Base-by-base conservation (phyloP, 2,888 invertebrate genomes). In the Parnassius mnemosyne region DNA sequence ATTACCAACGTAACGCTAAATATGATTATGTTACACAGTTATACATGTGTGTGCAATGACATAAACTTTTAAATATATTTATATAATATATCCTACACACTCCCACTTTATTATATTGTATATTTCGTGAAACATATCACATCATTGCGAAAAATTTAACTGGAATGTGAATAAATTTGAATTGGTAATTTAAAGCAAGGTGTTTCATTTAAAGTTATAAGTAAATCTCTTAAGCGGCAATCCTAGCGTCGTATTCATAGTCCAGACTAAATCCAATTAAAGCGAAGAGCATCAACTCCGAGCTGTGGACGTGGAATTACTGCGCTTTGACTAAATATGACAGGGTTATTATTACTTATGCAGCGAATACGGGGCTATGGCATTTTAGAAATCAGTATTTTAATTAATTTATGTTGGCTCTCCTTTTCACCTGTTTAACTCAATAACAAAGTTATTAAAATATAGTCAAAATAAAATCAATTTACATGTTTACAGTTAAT, bases 211-310 rank as follows among this genome's bases (percentile, higher is more conserved):
- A 63, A 55, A 59, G 41, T 59, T 55, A 52, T 63, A 51, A 81
- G 76, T 69, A 78, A 77, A 80, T 77, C 79, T 78, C 78, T 79
- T 77, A 78, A 81, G 75, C 79, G 71, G 76, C 84, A 87, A 85
- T 84, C 84, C 84, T 79, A 83, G 79, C 81, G 80, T 81, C 81
- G 82, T 79, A 83, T 81, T 83, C 79, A 77, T 75, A 81, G 85
- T 83, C 82, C 85, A 85, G 87, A 83, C 86, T 84, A 84, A 86
- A 86, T 86, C 87, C 87, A 88, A 88, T 89, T 88, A 88, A 78
- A 66, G 73, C 75, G 71, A 57, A 71, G 75, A 69, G 70, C 70
- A 66, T 66, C 69, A 67, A 69, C 63, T 65, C 64, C 52, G 42
- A n/a, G 65, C 63, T 57, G 57, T 10, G 64, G 62, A 66, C 66